Evolutionary conservation across 2,888 invertebrate species (phyloP).

Genomic region (Meliscaeva auricollis): DNA sequence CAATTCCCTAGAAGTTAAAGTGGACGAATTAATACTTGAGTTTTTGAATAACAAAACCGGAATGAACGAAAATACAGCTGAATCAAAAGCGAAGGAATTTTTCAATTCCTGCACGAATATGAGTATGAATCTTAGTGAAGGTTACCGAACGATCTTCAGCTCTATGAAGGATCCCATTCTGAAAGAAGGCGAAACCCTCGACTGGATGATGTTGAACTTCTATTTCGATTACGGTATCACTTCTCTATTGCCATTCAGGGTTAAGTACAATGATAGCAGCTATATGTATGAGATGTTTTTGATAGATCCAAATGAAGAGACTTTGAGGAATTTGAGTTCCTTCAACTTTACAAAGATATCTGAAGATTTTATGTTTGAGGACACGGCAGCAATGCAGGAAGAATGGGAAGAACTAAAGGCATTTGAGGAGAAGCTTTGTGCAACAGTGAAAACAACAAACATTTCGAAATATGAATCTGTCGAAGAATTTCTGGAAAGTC

Average conservation of each 20-base stretch:
- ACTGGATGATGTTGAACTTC: slow-evolving; percentile 81
- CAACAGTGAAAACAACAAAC: slow-evolving; percentile 75
- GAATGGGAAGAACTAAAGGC: slow-evolving; percentile 75
- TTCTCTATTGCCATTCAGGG: slow-evolving; percentile 79
- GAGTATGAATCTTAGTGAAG: slow-evolving; percentile 78
- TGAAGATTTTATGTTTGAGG: slow-evolving; percentile 78
- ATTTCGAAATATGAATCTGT: slow-evolving; percentile 77
- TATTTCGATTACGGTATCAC: slow-evolving; percentile 79
- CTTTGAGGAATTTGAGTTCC: slow-evolving; percentile 60
- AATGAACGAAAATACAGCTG: slow-evolving; percentile 75
- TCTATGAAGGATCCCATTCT: slow-evolving; percentile 67
- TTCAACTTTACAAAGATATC: slow-evolving; percentile 78
- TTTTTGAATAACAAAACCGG: slow-evolving; percentile 79
- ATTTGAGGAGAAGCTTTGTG: slow-evolving; percentile 79
- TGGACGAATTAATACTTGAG: slow-evolving; percentile 77
- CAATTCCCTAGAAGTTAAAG: slow-evolving; percentile 78
- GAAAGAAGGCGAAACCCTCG: slow-evolving; percentile 72
- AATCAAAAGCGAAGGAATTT: slow-evolving; percentile 79
- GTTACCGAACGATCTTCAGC: slow-evolving; percentile 73
- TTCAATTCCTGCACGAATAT: slow-evolving; percentile 78
- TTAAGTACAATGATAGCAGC: slow-evolving; percentile 78
- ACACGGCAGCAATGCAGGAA: slow-evolving; percentile 31
- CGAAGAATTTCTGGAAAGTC: slow-evolving; percentile 77
- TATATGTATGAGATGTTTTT: slow-evolving; percentile 78
- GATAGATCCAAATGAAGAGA: slow-evolving; percentile 69